Percentiles rank a stretch among this genome's conserved stretches.
These are phyloP conservation scores for Poeciliopsis turneri DNA, from an alignment of 2,797 vertebrate species.

Conservation along the genomic window DNA sequence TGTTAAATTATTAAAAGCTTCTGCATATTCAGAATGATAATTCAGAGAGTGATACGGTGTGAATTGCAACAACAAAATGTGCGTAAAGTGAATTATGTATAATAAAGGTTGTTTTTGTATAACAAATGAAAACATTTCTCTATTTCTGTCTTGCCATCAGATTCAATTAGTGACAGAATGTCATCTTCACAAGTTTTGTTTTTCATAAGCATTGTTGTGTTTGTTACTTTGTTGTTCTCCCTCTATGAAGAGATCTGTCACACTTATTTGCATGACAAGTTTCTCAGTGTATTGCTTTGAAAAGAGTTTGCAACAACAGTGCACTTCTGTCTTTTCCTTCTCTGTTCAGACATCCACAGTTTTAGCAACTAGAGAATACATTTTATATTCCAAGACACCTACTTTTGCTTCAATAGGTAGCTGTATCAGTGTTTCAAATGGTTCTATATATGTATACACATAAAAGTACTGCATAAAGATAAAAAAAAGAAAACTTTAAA, in stretches of 20 bases:
- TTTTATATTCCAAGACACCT: background rate
- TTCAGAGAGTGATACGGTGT: constrained; percentile 68
- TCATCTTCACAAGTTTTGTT: constrained; percentile 75
- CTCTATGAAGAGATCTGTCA: constrained; percentile 75
- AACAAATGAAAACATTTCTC: constrained; percentile 82
- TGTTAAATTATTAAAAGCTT: constrained; percentile 85
- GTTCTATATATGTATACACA: background rate
- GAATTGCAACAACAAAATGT: constrained; percentile 82
- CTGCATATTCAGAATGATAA: constrained; percentile 84
- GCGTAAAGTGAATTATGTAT: constrained; percentile 85
- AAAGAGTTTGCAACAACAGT: constrained; percentile 42
- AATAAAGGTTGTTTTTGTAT: constrained; percentile 83
- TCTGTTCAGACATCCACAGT: background rate
- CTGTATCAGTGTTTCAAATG: background rate
- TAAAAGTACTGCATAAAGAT: background rate
- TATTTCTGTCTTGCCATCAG: constrained; percentile 74
- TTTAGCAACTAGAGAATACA: background rate
- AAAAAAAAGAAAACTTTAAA: background rate
- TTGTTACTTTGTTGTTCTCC: constrained; percentile 70
- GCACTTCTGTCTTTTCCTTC: background rate
- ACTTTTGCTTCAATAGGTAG: background rate
- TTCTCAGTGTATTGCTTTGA: constrained; percentile 64
- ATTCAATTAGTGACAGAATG: constrained; percentile 76
- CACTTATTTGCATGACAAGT: constrained; percentile 76
- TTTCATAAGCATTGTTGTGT: constrained; percentile 74